Conservation (phyloP, 2,797 vertebrate species). For the Lepilemur ruficaudatus region DNA sequence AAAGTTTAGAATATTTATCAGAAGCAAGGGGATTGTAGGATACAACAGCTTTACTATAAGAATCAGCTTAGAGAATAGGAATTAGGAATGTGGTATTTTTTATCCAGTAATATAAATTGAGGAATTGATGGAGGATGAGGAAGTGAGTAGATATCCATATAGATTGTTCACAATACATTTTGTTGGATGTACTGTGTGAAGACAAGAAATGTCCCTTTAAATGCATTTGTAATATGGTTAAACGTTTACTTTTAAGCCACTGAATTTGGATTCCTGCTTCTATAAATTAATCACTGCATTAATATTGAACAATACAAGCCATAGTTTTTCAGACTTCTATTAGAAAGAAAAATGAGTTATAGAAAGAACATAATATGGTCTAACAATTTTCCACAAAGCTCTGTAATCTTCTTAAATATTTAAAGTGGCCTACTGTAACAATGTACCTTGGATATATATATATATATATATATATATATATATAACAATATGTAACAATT, state of each 20-base stretch:
- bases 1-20: background rate
- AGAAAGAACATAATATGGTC: background rate
- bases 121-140: accelerated
- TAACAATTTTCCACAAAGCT: background rate
- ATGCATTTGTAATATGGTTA: background rate
- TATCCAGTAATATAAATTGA: background rate
- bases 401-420: background rate
- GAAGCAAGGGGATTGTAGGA: background rate
- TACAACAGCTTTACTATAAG: background rate
- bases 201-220: background rate
- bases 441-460: background rate
- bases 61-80: background rate
- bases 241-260: background rate
- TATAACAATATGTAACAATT: too few species aligned
- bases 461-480: too few species aligned
- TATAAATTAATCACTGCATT: background rate
- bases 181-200: background rate
- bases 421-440: background rate
- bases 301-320: background rate
- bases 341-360: background rate
- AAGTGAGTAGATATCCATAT: background rate
- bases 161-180: background rate
- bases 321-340: background rate
- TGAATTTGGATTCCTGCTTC: background rate
- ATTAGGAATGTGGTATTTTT: background rate